Conservation (phyloP, 92 coral and sea anemone genomes). For the Porites evermanni region DNA sequence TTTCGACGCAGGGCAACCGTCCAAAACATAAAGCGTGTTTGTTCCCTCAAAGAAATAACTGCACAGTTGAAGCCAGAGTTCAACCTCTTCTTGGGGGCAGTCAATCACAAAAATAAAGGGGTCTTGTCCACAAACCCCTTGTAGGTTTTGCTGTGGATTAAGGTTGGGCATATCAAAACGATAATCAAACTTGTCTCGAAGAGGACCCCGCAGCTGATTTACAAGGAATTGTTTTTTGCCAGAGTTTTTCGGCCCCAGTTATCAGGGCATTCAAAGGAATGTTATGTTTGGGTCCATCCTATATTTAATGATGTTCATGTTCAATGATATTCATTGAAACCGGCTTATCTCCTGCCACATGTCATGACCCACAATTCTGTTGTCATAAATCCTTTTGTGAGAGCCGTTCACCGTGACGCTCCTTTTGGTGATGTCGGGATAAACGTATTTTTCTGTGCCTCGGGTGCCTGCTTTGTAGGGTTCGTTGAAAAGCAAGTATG, state of each 20-base stretch:
- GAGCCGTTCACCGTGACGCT: conserved; percentile 30
- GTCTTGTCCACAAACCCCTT: not conserved
- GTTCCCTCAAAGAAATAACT: conserved; percentile 2
- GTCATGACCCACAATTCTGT: not conserved
- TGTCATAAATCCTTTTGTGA: conserved; percentile 40
- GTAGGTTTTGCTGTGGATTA: not conserved
- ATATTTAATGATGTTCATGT: not conserved
- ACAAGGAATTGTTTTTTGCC: conserved; percentile 13
- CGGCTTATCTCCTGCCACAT: conserved; percentile 26
- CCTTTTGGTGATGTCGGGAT: conserved; percentile 38
- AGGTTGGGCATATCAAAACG: conserved; percentile 31
- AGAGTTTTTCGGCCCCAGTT: conserved; percentile 22
- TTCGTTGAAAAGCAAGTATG: conserved; percentile 29
- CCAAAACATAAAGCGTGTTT: conserved; percentile 29
- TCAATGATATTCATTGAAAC: not conserved
- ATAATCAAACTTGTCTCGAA: conserved; percentile 10
- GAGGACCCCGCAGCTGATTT: conserved; percentile 3
- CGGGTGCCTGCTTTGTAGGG: conserved; percentile 21
- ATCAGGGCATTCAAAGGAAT: conserved; percentile 20
- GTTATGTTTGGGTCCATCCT: not conserved
- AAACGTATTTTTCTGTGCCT: conserved; percentile 23
- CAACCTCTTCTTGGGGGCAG: not conserved
- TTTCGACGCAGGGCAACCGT: conserved; percentile 43
- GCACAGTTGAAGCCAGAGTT: not conserved
- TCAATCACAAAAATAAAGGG: not conserved